These are phyloP conservation scores for Zaprionus obscuricornis DNA, from an alignment of 2,888 invertebrate genomes.

Conservation along the genomic window DNA sequence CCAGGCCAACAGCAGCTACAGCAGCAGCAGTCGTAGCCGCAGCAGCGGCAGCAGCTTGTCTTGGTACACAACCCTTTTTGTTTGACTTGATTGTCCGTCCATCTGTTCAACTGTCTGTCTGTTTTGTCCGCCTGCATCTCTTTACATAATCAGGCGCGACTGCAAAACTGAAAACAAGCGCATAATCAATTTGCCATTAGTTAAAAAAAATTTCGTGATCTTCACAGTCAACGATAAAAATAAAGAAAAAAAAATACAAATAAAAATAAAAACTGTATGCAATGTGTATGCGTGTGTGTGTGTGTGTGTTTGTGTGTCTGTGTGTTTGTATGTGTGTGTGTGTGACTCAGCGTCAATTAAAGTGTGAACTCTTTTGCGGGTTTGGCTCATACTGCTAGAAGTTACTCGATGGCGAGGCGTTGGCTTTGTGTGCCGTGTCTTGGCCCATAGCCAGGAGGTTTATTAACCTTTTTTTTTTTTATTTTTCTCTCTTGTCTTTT, in stretches of 20 bases:
- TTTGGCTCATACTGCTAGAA: too few species aligned
- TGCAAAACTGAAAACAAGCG: slow-evolving; percentile 56
- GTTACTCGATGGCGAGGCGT: slow-evolving; percentile 33
- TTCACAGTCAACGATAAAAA: slow-evolving; percentile 8
- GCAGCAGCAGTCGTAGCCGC: too few species aligned
- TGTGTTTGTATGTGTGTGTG: slow-evolving; percentile 16
- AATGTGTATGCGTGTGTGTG: too few species aligned
- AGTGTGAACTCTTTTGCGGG: slow-evolving; percentile 16
- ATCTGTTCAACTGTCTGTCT: too few species aligned
- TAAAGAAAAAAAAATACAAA: slow-evolving; percentile 7
- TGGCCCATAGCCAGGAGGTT: slow-evolving; percentile 62
- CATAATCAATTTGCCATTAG: slow-evolving; percentile 68
- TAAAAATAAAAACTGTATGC: slow-evolving; percentile 24
- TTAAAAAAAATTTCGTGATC: slow-evolving; percentile 60
- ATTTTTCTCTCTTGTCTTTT: too few species aligned
- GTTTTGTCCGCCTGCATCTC: slow-evolving; percentile 47
- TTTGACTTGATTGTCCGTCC: slow-evolving; percentile 10
- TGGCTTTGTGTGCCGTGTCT: background rate
- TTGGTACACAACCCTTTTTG: slow-evolving; percentile 52
- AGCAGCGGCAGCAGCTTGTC: too few species aligned
- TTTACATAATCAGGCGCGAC: slow-evolving; percentile 62
- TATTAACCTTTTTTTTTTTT: slow-evolving; percentile 67
- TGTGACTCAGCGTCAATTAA: slow-evolving; percentile 24
- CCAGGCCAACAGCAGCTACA: too few species aligned
- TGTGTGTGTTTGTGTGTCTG: slow-evolving; percentile 30